These are phyloP conservation scores for Isotomurus palustris DNA, from an alignment of 2,888 invertebrate species.

Conservation along the genomic window DNA sequence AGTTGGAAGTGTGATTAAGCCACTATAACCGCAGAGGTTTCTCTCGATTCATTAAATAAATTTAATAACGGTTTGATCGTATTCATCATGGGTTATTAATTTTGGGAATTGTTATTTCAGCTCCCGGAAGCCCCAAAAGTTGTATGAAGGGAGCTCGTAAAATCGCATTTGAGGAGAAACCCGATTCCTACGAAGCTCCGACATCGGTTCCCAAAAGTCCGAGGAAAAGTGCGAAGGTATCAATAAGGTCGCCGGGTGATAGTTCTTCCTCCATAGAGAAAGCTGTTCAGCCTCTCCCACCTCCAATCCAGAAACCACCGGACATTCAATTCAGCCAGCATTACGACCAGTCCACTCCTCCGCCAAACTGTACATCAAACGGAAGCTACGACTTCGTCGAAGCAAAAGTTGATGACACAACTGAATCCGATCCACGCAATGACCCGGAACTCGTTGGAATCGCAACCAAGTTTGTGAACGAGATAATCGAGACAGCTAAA, in stretches of 20 bases:
- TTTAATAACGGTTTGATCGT: background rate
- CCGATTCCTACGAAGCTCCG: conserved; percentile 1
- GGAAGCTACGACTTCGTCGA: conserved; percentile 36
- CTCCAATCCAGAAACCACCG: conserved; percentile 14
- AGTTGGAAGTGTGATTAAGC: too few relatives aligned
- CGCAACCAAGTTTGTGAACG: conserved; percentile 53
- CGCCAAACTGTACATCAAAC: conserved; percentile 45
- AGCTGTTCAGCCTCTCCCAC: conserved; percentile 9
- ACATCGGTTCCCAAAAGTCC: conserved; percentile 20
- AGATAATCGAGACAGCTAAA: conserved; percentile 53
- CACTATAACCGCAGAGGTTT: too few relatives aligned
- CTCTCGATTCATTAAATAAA: background rate
- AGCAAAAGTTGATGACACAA: conserved; percentile 8
- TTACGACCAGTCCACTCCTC: conserved; percentile 44
- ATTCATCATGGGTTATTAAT: background rate
- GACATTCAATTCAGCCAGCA: conserved; percentile 44
- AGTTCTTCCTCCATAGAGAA: conserved; percentile 10
- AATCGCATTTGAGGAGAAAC: conserved; percentile 39
- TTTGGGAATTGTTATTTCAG: conserved; percentile 14
- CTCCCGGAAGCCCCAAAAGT: conserved; percentile 46
- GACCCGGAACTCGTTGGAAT: conserved; percentile 54
- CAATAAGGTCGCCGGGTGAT: conserved; percentile 29
- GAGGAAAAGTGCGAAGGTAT: conserved; percentile 36
- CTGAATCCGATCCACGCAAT: conserved; percentile 18
- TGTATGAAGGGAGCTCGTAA: conserved; percentile 45